phyloP scores from a whole-genome alignment of 2,888 invertebrate species.

The Abscondita cerata region DNA sequence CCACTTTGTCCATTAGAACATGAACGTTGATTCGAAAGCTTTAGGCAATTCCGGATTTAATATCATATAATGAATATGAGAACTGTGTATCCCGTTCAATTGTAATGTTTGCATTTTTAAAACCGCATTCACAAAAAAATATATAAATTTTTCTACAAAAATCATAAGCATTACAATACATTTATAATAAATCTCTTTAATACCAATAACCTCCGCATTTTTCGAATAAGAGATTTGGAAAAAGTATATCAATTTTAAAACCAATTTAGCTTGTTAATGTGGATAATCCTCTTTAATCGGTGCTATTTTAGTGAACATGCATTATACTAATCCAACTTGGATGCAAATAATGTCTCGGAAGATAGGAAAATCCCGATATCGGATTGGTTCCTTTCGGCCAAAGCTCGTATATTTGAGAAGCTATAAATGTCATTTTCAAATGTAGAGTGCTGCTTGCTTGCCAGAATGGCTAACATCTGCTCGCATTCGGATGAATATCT shows the following conservation, averaged over 20 bases:
- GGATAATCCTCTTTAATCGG: slow-evolving; percentile 16
- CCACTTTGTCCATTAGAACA: slow-evolving; percentile 1
- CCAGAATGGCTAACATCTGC: slow-evolving; percentile 37
- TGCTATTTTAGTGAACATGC: slow-evolving; percentile 16
- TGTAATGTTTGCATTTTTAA: no score
- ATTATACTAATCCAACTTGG: slow-evolving; percentile 28
- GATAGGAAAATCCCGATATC: slow-evolving; percentile 39
- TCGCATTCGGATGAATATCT: slow-evolving; percentile 34
- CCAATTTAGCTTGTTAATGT: slow-evolving; percentile 1
- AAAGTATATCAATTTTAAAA: no score
- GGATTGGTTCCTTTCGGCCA: slow-evolving; percentile 37
- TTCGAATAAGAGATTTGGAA: no score
- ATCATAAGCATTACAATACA: no score
- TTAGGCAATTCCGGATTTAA: background rate
- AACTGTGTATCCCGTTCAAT: background rate
- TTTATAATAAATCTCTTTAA: no score
- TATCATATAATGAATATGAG: slow-evolving; percentile 3
- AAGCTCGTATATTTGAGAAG: slow-evolving; percentile 36
- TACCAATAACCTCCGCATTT: no score
- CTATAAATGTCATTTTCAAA: slow-evolving; percentile 38
- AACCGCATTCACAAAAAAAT: no score
- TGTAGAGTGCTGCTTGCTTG: slow-evolving; percentile 32
- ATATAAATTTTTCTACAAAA: no score
- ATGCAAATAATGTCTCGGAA: slow-evolving; percentile 39
- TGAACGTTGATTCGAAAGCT: background rate